Conservation (phyloP, 2,888 invertebrate genomes). For the Athrips mouffetella region DNA sequence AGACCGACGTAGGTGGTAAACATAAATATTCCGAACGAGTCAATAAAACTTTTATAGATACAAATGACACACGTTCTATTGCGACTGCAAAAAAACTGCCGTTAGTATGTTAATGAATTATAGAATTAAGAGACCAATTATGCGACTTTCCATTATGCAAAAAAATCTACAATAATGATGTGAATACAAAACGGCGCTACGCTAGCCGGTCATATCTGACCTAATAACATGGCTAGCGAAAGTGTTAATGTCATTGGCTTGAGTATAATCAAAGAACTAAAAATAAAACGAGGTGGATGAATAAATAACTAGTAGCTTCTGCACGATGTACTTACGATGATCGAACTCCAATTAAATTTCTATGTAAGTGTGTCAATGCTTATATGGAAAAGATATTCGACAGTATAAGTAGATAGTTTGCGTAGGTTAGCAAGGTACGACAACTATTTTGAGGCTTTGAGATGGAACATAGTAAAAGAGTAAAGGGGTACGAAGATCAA, state of each 20-base stretch:
- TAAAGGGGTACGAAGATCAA: too few relatives aligned
- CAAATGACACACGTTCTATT: conserved; percentile 20
- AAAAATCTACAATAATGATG: too few relatives aligned
- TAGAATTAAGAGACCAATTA: background rate
- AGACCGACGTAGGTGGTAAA: conserved; percentile 23
- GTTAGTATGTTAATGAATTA: conserved; percentile 28
- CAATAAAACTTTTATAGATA: background rate
- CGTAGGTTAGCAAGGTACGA: too few relatives aligned
- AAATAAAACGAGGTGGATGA: conserved; percentile 5
- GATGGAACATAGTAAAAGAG: too few relatives aligned
- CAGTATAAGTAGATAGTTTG: too few relatives aligned
- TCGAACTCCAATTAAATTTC: too few relatives aligned
- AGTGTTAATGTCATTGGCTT: conserved; percentile 46
- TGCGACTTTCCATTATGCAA: conserved; percentile 35
- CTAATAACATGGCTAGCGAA: conserved; percentile 44
- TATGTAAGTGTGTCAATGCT: too few relatives aligned
- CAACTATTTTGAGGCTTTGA: too few relatives aligned
- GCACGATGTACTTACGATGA: too few relatives aligned
- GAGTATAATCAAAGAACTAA: conserved; percentile 31
- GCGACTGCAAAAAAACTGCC: conserved; percentile 29
- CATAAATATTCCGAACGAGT: background rate
- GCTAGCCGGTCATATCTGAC: conserved; percentile 37
- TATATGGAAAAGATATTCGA: too few relatives aligned
- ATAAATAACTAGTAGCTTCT: background rate
- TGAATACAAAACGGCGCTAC: too few relatives aligned